Conservation (phyloP, 2,888 invertebrate genomes). For the Drosophila nr. perissopoda region DNA sequence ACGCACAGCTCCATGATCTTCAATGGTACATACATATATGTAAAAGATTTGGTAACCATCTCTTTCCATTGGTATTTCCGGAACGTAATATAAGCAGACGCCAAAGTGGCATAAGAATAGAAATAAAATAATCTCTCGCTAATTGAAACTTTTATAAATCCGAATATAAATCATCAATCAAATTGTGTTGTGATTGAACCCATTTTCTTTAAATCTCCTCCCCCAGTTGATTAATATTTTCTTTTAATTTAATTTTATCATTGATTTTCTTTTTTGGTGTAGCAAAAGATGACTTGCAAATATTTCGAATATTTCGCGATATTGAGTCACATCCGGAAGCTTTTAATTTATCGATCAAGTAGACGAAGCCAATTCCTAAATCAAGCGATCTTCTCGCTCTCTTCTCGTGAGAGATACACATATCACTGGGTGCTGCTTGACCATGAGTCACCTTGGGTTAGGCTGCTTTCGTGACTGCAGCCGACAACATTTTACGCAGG, state of each 20-base stretch:
- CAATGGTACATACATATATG: conserved; percentile 44
- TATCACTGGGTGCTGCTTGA: neutral
- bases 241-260: neutral
- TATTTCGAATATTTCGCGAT: neutral
- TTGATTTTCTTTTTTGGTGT: neutral
- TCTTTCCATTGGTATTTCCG: conserved; percentile 44
- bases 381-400: conserved; percentile 2
- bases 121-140: neutral
- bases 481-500: conserved; percentile 12
- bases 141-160: neutral
- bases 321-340: neutral
- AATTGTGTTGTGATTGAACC: neutral
- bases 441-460: conserved; percentile 43
- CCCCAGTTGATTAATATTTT: neutral
- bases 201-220: neutral
- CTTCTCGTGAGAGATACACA: conserved; percentile 6
- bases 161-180: neutral
- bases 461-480: conserved; percentile 24
- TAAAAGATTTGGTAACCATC: neutral
- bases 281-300: neutral
- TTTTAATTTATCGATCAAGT: neutral
- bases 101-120: conserved; percentile 11
- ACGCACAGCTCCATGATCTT: conserved; percentile 76
- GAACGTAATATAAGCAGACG: neutral
- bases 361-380: conserved; percentile 16